These are phyloP conservation scores for Sarcophaga variegata DNA, from an alignment of 2,888 invertebrate genomes.

Conservation along the genomic window DNA sequence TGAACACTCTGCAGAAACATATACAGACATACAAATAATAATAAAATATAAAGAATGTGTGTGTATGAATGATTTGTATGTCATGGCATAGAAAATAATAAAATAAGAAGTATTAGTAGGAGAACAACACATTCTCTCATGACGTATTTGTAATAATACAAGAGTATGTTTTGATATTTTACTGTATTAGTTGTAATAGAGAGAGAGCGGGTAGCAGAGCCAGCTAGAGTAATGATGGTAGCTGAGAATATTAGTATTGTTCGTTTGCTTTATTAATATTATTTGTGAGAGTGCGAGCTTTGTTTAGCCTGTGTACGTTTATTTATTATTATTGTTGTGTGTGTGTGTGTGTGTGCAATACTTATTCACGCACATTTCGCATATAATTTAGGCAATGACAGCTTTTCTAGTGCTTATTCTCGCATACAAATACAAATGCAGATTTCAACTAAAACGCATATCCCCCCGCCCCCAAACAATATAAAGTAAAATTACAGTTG, in stretches of 20 bases:
- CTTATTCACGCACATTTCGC: constrained; percentile 73
- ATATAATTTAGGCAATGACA: constrained; percentile 76
- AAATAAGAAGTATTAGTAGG: constrained; percentile 27
- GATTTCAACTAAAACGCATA: background rate
- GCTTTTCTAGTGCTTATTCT: constrained; percentile 66
- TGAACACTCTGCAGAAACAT: constrained; percentile 9
- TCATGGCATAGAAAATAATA: constrained; percentile 4
- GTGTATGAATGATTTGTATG: background rate
- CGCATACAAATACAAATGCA: constrained; percentile 41
- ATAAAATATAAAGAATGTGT: no score
- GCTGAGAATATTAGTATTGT: constrained; percentile 11
- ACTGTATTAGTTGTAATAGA: background rate
- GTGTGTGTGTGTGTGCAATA: constrained; percentile 51
- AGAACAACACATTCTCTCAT: background rate
- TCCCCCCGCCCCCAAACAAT: background rate
- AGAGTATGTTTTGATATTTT: constrained; percentile 1
- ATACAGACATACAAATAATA: background rate
- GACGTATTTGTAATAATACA: background rate
- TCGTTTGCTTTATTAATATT: background rate
- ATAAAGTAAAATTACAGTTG: background rate
- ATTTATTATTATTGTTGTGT: constrained; percentile 54
- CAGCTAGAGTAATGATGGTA: background rate
- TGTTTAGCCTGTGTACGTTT: constrained; percentile 55
- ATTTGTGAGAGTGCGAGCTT: constrained; percentile 1
- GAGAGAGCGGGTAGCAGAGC: background rate